Conservation (phyloP, 2,888 invertebrate genomes). For the Nesidiocoris tenuis region DNA sequence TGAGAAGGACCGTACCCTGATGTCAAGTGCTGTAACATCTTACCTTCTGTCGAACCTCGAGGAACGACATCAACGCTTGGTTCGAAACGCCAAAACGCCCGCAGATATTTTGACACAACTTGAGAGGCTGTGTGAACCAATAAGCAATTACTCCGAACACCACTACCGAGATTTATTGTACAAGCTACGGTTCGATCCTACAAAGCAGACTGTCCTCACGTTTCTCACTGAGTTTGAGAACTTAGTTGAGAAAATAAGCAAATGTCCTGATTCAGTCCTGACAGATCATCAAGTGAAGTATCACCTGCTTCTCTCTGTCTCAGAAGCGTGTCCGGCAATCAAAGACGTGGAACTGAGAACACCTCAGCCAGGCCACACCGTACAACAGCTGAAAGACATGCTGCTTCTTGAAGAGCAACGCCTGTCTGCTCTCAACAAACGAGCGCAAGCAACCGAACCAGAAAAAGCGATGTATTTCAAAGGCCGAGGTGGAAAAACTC, state of each 20-base stretch:
- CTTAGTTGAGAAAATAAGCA: conserved; percentile 8
- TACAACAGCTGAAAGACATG: neutral
- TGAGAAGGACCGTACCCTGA: neutral
- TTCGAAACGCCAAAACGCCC: neutral
- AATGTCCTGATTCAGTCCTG: neutral
- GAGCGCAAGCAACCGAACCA: neutral
- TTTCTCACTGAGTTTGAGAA: conserved; percentile 10
- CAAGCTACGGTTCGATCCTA: conserved; percentile 11
- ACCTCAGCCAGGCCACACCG: neutral
- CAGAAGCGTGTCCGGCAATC: neutral
- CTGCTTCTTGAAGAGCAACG: neutral
- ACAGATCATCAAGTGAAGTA: neutral
- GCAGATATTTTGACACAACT: neutral
- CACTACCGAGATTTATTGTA: neutral
- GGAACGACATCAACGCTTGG: neutral
- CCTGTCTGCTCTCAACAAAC: neutral
- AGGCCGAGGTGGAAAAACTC: neutral
- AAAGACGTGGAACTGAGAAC: neutral
- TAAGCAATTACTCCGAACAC: neutral
- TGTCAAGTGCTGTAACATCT: neutral
- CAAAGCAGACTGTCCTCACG: neutral
- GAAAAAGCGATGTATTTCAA: conserved; percentile 12
- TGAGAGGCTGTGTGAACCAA: neutral
- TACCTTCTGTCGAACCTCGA: conserved; percentile 3
- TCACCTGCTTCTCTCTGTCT: neutral